phyloP scores from a whole-genome alignment of 2,797 vertebrate genomes.

The Streptopelia turtur region DNA sequence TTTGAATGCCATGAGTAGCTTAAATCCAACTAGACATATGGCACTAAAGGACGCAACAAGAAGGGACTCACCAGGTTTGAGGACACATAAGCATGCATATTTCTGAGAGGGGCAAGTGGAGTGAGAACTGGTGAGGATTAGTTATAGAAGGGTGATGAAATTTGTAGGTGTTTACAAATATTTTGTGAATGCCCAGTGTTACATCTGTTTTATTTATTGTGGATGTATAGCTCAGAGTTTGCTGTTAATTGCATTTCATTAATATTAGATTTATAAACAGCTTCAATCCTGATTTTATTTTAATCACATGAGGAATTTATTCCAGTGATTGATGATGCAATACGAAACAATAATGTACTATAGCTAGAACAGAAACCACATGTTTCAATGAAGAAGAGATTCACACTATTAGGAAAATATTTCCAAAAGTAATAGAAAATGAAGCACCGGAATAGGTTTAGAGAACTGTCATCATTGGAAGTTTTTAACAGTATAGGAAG shows the following conservation, averaged over 20 bases:
- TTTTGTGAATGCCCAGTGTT: background rate
- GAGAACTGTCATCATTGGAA: background rate
- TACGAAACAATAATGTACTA: background rate
- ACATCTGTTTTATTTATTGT: background rate
- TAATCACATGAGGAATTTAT: background rate
- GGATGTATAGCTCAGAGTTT: background rate
- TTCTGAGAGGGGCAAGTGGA: background rate
- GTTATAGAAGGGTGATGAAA: background rate
- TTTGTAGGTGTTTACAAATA: background rate
- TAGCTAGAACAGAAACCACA: background rate
- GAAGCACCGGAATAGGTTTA: background rate
- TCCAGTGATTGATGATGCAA: background rate
- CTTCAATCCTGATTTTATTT: background rate
- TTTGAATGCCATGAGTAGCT: background rate
- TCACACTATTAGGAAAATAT: background rate
- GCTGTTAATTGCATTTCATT: background rate
- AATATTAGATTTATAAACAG: background rate
- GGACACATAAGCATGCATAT: background rate
- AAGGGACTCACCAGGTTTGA: background rate
- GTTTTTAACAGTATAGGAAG: background rate
- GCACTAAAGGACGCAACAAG: fast-evolving
- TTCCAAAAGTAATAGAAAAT: background rate
- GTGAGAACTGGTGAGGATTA: background rate
- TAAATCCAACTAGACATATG: background rate
- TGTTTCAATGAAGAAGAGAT: background rate